Conservation (phyloP, 2,113 vertebrate genomes). For the Dipodomys merriami region DNA sequence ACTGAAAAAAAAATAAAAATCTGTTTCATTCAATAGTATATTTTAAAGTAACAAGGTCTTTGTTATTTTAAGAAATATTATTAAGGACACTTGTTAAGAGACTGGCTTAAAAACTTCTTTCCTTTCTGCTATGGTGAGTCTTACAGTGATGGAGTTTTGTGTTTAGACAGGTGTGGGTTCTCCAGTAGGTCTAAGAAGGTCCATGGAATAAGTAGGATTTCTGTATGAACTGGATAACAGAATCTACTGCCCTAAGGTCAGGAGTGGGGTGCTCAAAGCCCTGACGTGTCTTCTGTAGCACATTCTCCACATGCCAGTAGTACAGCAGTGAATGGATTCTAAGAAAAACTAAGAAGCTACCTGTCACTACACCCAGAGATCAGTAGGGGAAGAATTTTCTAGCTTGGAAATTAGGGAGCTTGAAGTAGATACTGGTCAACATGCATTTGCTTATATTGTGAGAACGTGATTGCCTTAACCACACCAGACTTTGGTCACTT, state of each 20-base stretch:
- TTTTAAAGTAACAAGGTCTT: neutral
- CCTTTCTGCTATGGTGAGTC: neutral
- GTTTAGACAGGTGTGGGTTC: neutral
- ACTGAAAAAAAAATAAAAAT: neutral
- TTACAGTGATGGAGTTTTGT: neutral
- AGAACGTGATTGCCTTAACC: neutral
- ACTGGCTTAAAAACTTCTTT: neutral
- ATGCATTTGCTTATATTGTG: neutral
- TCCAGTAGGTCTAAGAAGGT: neutral
- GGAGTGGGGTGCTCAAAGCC: too few species aligned
- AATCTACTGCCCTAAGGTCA: neutral
- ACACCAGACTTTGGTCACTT: neutral
- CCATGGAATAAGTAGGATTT: neutral
- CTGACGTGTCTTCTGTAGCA: too few species aligned
- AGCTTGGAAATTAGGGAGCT: neutral
- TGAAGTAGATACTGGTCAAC: neutral
- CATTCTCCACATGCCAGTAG: neutral
- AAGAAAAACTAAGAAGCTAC: neutral
- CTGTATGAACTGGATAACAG: neutral
- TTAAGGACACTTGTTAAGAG: too few species aligned
- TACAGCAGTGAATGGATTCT: neutral
- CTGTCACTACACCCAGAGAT: neutral
- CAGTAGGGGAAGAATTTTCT: neutral
- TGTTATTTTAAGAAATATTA: too few species aligned
- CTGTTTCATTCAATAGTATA: neutral